Percentiles rank a stretch among this genome's conserved stretches.
These are phyloP conservation scores for Callosobruchus maculatus DNA, from an alignment of 2,888 invertebrate species.

Conservation along the genomic window DNA sequence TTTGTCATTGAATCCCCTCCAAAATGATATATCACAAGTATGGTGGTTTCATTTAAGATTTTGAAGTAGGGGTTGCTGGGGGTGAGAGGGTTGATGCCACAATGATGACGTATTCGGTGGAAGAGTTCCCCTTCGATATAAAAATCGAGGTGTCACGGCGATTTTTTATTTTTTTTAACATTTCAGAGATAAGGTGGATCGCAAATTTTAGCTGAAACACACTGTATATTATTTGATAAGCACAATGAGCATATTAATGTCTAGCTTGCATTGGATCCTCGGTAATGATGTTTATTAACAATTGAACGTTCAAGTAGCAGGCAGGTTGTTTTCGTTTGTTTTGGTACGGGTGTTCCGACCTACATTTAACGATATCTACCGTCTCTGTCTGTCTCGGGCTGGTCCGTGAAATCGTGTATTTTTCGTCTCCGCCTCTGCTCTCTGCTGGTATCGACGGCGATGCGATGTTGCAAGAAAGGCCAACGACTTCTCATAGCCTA, in stretches of 20 bases:
- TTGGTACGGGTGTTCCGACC: background rate
- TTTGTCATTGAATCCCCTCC: too few species aligned
- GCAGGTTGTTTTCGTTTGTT: background rate
- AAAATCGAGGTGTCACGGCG: too few species aligned
- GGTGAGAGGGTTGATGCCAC: too few species aligned
- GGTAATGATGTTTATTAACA: background rate
- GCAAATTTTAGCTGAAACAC: too few species aligned
- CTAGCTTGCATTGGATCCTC: background rate
- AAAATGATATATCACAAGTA: too few species aligned
- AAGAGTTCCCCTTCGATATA: too few species aligned
- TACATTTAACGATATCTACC: background rate
- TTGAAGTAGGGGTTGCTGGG: too few species aligned
- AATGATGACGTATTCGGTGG: too few species aligned
- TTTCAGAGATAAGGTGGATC: too few species aligned
- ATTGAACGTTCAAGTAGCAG: background rate
- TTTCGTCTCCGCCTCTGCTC: background rate
- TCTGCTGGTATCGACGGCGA: background rate
- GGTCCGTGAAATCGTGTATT: background rate
- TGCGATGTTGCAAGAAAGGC: background rate
- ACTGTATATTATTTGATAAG: background rate
- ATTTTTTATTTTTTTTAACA: too few species aligned
- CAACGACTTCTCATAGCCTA: background rate
- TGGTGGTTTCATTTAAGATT: too few species aligned
- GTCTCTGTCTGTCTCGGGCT: background rate
- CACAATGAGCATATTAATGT: background rate